These are phyloP conservation scores for Mallateleia sp. DNA, from an alignment of 2,888 invertebrate species.

Conservation along the genomic window DNA sequence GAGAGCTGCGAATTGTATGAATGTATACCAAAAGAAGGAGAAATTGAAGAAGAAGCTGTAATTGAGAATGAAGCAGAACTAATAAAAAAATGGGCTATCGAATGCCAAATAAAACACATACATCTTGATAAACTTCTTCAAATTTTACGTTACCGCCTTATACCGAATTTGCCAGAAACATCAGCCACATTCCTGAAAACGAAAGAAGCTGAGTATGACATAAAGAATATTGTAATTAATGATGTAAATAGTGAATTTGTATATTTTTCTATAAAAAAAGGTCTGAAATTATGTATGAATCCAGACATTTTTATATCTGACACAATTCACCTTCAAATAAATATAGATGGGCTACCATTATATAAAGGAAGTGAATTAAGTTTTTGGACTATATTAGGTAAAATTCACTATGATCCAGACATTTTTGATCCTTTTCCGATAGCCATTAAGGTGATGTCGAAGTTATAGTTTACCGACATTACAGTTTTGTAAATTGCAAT, in stretches of 20 bases:
- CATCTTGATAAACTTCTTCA: slow-evolving; percentile 1
- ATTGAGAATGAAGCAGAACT: no score
- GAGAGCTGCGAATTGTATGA: no score
- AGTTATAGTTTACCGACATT: no score
- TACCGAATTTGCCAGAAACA: slow-evolving; percentile 2
- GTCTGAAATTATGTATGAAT: neutral
- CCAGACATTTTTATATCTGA: neutral
- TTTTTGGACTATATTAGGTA: slow-evolving; percentile 4
- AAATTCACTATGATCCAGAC: neutral
- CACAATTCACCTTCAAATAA: neutral
- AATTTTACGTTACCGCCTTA: neutral
- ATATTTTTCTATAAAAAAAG: neutral
- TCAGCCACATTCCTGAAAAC: slow-evolving; percentile 7
- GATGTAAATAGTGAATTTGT: neutral
- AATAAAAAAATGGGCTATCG: slow-evolving; percentile 15
- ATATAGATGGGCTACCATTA: slow-evolving; percentile 7
- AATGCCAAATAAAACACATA: slow-evolving; percentile 2
- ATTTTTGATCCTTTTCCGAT: slow-evolving; percentile 2
- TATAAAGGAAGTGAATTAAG: neutral
- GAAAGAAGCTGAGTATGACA: neutral
- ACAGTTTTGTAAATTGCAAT: no score
- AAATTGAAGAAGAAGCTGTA: no score
- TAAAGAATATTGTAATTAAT: neutral
- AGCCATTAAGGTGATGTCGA: no score
- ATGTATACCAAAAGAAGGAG: no score